Base-by-base conservation (phyloP, 2,888 invertebrate species). In the Ptychoptera albimana region DNA sequence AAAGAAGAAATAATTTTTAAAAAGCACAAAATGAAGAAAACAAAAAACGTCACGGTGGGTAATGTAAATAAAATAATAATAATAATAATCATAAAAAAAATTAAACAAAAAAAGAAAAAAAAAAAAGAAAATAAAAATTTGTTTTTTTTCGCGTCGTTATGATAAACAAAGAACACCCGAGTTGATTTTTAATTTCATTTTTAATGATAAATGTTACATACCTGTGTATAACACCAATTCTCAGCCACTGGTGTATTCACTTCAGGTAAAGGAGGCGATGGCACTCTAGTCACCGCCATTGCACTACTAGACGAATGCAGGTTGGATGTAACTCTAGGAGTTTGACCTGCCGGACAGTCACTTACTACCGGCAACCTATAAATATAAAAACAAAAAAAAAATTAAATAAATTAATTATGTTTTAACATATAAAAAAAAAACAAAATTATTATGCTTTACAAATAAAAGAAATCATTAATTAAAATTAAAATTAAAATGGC, bases 181-280 rank as follows among this genome's bases (percentile, higher is more conserved):
- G 32, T 32, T 23, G 23, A 23, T 23, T 23, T 23, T 23, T 23
- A 23, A 23, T 23, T 23, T 23, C 23, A 23, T 5, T 23, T 23
- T 23, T 23, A 23, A 5, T 23, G 3, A 23, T 23, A 23, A 23
- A 5, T 23, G 7, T 23, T 8, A 58, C 62, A 67, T 74, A 93
- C 93, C 86, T 96, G 94, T 67, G 97, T 98, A 69, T 96, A 97
- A 77, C 97, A 98, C 97, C 97, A 98, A 75, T 96, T 97, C 71
- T 98, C 97, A 50, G 97, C 97, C 57, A 96, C 93, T 60, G 97
- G 96, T 63, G 89, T 89, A 72, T 88, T 87, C 67, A 85, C 86
- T 81, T 89, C 89, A 70, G 86, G 86, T 63, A 92, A 82, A 58
- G 86, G 85, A 67, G 92, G 92, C 73, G 91, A 92, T 64, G 93